A percentile compares a stretch with the other conserved stretches of the same genome.
phyloP scores from a whole-genome alignment of 1,140 invertebrate genomes.

The Trypoxylus dichotomus region DNA sequence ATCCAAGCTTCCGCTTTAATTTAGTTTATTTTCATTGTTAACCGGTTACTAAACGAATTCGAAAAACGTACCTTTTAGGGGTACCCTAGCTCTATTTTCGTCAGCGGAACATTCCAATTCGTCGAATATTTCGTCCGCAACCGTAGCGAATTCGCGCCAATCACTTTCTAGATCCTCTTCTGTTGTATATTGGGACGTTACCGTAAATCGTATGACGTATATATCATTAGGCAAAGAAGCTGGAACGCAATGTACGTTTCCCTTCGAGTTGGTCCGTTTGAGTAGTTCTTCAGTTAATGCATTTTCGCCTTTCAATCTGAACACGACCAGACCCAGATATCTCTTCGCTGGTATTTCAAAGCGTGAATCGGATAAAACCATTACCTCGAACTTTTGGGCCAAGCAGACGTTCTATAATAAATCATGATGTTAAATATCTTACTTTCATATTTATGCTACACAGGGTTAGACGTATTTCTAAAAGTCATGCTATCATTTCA shows the following conservation, averaged over 20 bases:
- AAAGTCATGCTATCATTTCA: too few relatives aligned
- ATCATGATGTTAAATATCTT: too few relatives aligned
- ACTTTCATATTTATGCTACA: too few relatives aligned
- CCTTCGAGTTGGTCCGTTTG: conserved; percentile 83
- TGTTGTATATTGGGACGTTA: conserved; percentile 90
- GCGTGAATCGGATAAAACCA: conserved; percentile 76
- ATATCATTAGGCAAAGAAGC: conserved; percentile 80
- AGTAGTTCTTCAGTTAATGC: conserved; percentile 82
- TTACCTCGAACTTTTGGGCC: conserved; percentile 87
- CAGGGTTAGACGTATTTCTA: too few relatives aligned
- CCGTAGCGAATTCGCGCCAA: conserved; percentile 85
- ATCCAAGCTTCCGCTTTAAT: too few relatives aligned
- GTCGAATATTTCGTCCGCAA: conserved; percentile 73
- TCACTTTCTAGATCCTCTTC: conserved; percentile 85
- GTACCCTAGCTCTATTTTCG: conserved; percentile 64
- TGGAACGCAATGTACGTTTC: conserved; percentile 90
- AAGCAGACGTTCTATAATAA: conserved; percentile 63
- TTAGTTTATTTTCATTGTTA: too few relatives aligned
- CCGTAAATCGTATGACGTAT: conserved; percentile 91
- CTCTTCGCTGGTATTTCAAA: conserved; percentile 91
- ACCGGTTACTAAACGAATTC: too few relatives aligned
- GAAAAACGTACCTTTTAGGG: conserved; percentile 67
- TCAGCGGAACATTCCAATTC: conserved; percentile 54
- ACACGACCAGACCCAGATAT: conserved; percentile 88
- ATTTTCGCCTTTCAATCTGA: conserved; percentile 83